phyloP scores from a whole-genome alignment of 1,140 invertebrate genomes.

The Drosophila rufa region DNA sequence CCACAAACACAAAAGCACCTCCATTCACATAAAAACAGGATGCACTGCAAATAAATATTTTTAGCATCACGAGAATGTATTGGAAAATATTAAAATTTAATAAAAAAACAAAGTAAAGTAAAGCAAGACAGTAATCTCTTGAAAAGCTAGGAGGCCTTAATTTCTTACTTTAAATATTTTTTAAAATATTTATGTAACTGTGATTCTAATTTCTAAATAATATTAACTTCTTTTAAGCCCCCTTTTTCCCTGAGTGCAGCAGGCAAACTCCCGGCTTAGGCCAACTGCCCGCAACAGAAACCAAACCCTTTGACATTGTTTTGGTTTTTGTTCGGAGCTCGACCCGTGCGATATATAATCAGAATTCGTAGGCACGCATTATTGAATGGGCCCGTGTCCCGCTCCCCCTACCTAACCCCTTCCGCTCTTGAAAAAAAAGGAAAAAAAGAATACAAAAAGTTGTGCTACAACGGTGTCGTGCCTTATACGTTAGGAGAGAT shows the following conservation, averaged over 20 bases:
- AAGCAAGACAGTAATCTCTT: background rate
- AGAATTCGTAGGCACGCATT: slow-evolving; percentile 82
- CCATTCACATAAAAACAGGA: slow-evolving; percentile 21
- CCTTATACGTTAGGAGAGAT: slow-evolving; percentile 41
- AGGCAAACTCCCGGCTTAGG: slow-evolving; percentile 19
- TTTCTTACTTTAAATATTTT: background rate
- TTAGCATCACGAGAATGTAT: background rate
- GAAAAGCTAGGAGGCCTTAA: background rate
- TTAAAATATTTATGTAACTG: too few species aligned
- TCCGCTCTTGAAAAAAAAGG: slow-evolving; percentile 3
- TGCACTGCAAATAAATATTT: background rate
- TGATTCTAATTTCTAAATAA: accelerated
- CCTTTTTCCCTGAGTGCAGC: slow-evolving; percentile 7
- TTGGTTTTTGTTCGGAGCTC: slow-evolving; percentile 51
- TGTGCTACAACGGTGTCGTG: slow-evolving; percentile 41
- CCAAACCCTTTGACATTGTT: slow-evolving; percentile 78
- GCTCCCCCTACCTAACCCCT: background rate
- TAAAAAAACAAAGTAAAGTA: background rate
- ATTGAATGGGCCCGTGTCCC: slow-evolving; percentile 63
- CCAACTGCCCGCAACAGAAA: slow-evolving; percentile 39
- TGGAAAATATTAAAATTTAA: background rate
- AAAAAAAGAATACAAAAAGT: slow-evolving; percentile 29
- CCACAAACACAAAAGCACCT: slow-evolving; percentile 39
- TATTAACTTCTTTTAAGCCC: background rate
- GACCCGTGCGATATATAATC: slow-evolving; percentile 68